Conservation (phyloP, 2,797 vertebrate species). For the Eutrigla gurnardus region DNA sequence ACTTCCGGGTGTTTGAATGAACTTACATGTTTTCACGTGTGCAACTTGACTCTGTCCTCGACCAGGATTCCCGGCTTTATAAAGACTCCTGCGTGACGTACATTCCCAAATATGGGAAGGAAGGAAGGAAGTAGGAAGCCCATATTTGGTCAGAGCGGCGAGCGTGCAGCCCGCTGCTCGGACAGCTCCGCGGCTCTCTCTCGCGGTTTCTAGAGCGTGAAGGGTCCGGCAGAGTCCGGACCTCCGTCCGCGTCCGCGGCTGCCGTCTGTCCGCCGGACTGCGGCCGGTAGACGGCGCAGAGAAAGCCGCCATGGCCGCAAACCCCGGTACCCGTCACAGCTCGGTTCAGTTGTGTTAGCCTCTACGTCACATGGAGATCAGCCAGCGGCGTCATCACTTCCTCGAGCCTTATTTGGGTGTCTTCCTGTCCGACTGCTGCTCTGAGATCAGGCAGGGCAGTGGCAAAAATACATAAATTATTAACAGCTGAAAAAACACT, state of each 20-base stretch:
- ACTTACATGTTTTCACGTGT: slow-evolving; percentile 41
- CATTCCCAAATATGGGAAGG: slow-evolving; percentile 89
- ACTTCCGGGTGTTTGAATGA: slow-evolving; percentile 3
- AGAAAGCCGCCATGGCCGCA: slow-evolving; percentile 76
- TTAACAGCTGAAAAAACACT: too few relatives aligned
- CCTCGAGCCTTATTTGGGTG: slow-evolving; percentile 67
- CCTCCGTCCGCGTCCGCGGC: not conserved
- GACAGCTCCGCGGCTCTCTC: not conserved
- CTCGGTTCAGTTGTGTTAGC: slow-evolving; percentile 74
- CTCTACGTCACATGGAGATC: slow-evolving; percentile 25
- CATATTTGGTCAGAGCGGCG: slow-evolving; percentile 89
- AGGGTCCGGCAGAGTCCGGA: slow-evolving; percentile 61
- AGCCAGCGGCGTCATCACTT: slow-evolving; percentile 61
- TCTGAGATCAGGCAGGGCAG: slow-evolving; percentile 3
- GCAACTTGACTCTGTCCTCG: slow-evolving; percentile 52
- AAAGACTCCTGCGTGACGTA: slow-evolving; percentile 92
- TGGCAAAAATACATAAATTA: too few relatives aligned
- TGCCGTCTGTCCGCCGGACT: not conserved
- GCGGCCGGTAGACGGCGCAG: not conserved
- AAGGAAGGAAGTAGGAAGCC: slow-evolving; percentile 92
- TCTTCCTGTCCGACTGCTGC: slow-evolving; percentile 60
- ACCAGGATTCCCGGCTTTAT: slow-evolving; percentile 83
- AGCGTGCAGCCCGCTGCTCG: slow-evolving; percentile 52
- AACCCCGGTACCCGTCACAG: slow-evolving; percentile 74
- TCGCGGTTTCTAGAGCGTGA: slow-evolving; percentile 45